Conservation (phyloP, 2,797 vertebrate genomes). For the Borostomias antarcticus region DNA sequence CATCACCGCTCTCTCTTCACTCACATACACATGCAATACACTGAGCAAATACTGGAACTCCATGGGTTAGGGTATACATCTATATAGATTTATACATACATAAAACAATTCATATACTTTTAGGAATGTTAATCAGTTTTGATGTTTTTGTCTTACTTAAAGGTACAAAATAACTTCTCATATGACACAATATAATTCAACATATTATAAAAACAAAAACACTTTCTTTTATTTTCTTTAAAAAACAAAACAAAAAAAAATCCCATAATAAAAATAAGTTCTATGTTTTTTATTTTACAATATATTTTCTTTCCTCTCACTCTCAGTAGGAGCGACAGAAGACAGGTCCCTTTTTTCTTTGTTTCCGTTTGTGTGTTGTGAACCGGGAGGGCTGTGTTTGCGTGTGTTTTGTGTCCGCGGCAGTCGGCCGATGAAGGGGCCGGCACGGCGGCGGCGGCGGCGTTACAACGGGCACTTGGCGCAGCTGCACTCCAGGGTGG, state of each 20-base stretch:
- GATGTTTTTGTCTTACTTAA: conserved; percentile 63
- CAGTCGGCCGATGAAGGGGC: conserved; percentile 7
- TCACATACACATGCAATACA: conserved; percentile 74
- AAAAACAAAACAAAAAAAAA: conserved; percentile 61
- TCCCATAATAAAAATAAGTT: conserved; percentile 99
- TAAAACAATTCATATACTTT: conserved; percentile 83
- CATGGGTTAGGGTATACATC: conserved; percentile 80
- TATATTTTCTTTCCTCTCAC: conserved; percentile 97
- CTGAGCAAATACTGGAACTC: conserved; percentile 67
- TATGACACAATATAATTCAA: conserved; percentile 89
- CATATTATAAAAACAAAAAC: conserved; percentile 74
- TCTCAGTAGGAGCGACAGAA: conserved; percentile 76
- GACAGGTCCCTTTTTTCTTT: conserved; percentile 60
- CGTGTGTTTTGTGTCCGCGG: conserved; percentile 30
- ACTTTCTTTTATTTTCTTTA: conserved; percentile 64
- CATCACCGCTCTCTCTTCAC: conserved; percentile 39
- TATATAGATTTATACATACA: conserved; percentile 83
- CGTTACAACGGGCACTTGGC: conserved; percentile 83
- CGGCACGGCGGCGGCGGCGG: conserved; percentile 28
- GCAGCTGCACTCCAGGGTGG: conserved; percentile 91
- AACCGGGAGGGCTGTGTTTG: no score
- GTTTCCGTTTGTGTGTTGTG: conserved; percentile 55
- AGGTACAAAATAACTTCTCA: conserved; percentile 91
- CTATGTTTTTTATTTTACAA: conserved; percentile 97
- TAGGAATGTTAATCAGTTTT: conserved; percentile 89